Conservation (phyloP, 37 sponge, comb jelly and placozoan species). For the Mnemiopsis leidyi region DNA sequence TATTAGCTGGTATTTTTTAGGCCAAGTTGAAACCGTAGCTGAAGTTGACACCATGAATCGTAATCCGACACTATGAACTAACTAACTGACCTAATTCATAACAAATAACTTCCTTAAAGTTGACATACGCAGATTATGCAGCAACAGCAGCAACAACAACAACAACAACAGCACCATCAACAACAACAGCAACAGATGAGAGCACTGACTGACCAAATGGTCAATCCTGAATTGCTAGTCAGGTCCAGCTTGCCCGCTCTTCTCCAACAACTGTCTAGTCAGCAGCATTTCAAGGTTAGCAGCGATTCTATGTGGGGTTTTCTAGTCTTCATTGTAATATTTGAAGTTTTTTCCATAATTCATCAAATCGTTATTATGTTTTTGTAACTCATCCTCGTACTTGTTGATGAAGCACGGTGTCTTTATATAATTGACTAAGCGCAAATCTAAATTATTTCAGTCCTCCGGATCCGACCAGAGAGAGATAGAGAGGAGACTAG, state of each 20-base stretch:
- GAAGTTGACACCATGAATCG: no score
- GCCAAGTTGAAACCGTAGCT: no score
- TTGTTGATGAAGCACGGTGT: no score
- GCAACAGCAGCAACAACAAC: conserved; percentile 41
- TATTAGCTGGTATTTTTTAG: no score
- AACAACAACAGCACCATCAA: conserved; percentile 57
- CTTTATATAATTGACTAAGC: no score
- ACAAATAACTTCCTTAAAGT: no score
- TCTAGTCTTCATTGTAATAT: no score
- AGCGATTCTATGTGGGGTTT: not conserved
- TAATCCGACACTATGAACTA: no score
- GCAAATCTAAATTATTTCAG: not conserved
- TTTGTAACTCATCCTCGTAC: not conserved
- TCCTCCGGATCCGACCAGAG: not conserved
- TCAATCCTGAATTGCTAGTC: not conserved
- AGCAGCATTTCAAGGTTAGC: not conserved
- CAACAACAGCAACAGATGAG: conserved; percentile 58
- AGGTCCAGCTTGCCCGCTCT: not conserved
- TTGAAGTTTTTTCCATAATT: not conserved
- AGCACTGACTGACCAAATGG: conserved; percentile 4
- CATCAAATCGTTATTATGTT: not conserved
- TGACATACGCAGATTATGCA: no score
- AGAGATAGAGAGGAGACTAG: not conserved
- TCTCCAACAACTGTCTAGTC: not conserved
- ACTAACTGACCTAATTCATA: no score